Evolutionary conservation across 2,797 vertebrate species (phyloP).

Genomic region (Paguma larvata): DNA sequence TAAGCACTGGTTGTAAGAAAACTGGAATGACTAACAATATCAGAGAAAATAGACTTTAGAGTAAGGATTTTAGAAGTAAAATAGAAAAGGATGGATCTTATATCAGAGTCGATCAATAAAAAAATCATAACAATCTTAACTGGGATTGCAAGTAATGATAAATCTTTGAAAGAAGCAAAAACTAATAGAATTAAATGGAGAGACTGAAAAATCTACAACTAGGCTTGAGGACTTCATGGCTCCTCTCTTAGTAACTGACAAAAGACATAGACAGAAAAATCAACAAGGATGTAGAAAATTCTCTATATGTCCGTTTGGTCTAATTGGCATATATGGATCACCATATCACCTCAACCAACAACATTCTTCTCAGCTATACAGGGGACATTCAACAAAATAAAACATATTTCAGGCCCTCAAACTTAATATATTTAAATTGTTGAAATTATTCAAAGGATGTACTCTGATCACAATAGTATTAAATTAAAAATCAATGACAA

Average conservation of each 20-base stretch:
- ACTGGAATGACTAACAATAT: background rate
- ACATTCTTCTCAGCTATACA: background rate
- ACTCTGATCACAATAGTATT: background rate
- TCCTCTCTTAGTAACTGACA: background rate
- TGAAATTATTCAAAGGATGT: background rate
- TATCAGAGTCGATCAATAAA: background rate
- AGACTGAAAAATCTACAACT: background rate
- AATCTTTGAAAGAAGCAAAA: slow-evolving; percentile 16
- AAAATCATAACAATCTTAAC: background rate
- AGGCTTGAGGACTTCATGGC: background rate
- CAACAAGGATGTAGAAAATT: background rate
- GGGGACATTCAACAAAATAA: background rate
- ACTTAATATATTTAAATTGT: background rate
- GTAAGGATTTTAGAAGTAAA: background rate
- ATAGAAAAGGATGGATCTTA: background rate
- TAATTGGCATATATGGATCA: background rate
- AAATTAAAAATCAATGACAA: background rate
- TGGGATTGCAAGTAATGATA: background rate
- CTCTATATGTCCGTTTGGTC: background rate
- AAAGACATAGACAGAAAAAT: background rate
- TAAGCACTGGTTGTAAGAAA: background rate
- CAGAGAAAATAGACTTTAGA: background rate
- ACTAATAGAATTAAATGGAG: background rate
- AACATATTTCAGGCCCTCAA: background rate
- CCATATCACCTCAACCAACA: background rate